Evolutionary conservation across 2,797 vertebrate genomes (phyloP), one percentile per base, ranked within the genome.

Genomic region (Brachyrhaphis roseni): DNA sequence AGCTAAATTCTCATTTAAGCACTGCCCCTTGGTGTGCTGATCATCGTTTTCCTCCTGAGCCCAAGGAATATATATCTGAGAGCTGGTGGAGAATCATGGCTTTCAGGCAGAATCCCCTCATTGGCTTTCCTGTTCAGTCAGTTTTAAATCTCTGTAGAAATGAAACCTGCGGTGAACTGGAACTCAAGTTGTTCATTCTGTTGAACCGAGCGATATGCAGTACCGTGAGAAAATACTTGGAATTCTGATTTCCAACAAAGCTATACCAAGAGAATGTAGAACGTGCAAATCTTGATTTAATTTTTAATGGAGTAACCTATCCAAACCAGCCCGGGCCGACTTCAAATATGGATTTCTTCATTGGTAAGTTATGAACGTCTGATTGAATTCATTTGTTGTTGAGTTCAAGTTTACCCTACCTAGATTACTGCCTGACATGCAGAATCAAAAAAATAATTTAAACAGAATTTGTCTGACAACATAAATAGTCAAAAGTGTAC

Each of bases 1-100:
- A 53, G 76, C 72, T 39, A 34, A 73, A 92, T 80, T 83, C 64
- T 18, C 8, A 81, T 84, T 89, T 89, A 90, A 90, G 78, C 79
- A 79, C 78, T 77, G 75, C 84, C 85, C 82, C 70, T 70, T 78
- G 87, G 84, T 84, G 75, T 74, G 72, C 76, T 62, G 79, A 88
- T 84, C 76, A 76, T 73, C 77, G 85, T 84, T 85, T 74, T 72
- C 86, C 80, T 78, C 8, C 28, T 70, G 68, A 51, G 83, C 77
- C 70, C 68, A 62, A 74, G 53, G 23, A 53, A 59, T 55, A 36
- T 28, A 47, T 55, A 55, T 28, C 20, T 73, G 73, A 77, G 74
- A 85, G 88, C 88, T 86, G 84, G 84, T 84, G 82, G 84, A 78
- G 82, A 80, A 68, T 68, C 10, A 41, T 68, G 36, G 20, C 77